These are phyloP conservation scores for Melanotaenia maccullochi DNA, from an alignment of 2,797 vertebrate genomes.

Conservation along the genomic window DNA sequence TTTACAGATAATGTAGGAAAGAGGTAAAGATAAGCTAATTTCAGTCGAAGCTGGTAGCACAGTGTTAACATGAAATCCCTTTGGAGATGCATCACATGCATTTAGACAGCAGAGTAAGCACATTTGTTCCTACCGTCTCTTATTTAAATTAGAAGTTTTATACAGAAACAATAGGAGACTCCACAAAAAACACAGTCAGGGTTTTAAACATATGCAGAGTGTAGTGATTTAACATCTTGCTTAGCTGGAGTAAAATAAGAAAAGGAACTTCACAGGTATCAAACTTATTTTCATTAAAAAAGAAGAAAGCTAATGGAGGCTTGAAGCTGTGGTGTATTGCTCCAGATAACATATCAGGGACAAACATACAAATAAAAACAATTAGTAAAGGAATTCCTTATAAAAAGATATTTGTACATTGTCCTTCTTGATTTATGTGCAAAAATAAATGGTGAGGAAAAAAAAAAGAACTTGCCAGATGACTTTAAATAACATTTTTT, in stretches of 20 bases:
- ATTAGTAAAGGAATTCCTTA: slow-evolving; percentile 20
- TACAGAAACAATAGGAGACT: neutral
- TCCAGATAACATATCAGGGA: slow-evolving; percentile 13
- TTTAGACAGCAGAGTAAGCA: neutral
- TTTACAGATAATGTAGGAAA: slow-evolving; percentile 5
- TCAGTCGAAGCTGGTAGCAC: slow-evolving; percentile 7
- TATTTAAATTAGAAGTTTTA: neutral
- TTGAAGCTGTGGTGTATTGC: neutral
- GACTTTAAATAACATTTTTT: slow-evolving; percentile 27
- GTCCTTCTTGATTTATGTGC: slow-evolving; percentile 41
- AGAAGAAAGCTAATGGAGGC: neutral
- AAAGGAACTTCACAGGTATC: slow-evolving; percentile 6
- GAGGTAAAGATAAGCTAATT: neutral
- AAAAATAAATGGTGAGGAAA: slow-evolving; percentile 27
- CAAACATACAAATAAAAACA: slow-evolving; percentile 23
- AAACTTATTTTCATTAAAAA: neutral
- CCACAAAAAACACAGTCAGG: neutral
- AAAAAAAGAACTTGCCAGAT: slow-evolving; percentile 26
- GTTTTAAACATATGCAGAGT: neutral
- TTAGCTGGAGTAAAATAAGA: neutral
- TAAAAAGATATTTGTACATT: slow-evolving; percentile 40
- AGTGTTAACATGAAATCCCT: neutral
- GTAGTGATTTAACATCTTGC: neutral
- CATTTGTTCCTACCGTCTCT: neutral
- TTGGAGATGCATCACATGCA: neutral